phyloP scores from a whole-genome alignment of 2,113 vertebrate genomes.

The Nansenia antarctica region DNA sequence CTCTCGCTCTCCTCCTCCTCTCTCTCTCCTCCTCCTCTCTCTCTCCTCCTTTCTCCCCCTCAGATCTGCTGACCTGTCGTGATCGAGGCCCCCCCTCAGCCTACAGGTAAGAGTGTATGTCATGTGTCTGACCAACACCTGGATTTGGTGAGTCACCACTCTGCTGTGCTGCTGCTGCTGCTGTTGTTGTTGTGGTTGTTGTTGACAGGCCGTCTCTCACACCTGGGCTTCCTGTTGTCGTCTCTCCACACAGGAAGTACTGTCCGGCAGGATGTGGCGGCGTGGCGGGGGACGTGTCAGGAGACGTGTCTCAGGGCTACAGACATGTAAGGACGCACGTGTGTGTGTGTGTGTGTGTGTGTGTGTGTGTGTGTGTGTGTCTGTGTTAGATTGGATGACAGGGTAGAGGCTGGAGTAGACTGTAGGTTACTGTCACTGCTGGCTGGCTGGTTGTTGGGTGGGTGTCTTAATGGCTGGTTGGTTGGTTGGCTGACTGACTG shows the following conservation, averaged over 20 bases:
- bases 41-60: constrained; percentile 18
- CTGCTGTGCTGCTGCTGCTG: too few relatives aligned
- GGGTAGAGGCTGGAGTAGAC: background rate
- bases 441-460: background rate
- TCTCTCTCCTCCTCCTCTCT: constrained; percentile 53
- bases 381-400: too few relatives aligned
- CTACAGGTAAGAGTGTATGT: constrained; percentile 77
- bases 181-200: background rate
- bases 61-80: constrained; percentile 86
- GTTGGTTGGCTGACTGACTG: background rate
- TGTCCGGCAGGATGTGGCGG: constrained; percentile 88
- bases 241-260: constrained; percentile 75
- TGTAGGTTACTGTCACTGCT: background rate
- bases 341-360: too few relatives aligned
- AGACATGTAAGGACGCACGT: constrained; percentile 90
- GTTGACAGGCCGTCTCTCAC: background rate
- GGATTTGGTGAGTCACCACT: background rate
- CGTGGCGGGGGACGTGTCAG: constrained; percentile 80
- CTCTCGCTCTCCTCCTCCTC: constrained; percentile 35
- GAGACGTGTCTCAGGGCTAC: constrained; percentile 82
- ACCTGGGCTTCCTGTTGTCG: constrained; percentile 24
- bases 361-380: too few relatives aligned
- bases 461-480: background rate
- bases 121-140: background rate
- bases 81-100: constrained; percentile 75